Conservation (phyloP, 2,888 invertebrate species). For the Aporophyla lueneburgensis region DNA sequence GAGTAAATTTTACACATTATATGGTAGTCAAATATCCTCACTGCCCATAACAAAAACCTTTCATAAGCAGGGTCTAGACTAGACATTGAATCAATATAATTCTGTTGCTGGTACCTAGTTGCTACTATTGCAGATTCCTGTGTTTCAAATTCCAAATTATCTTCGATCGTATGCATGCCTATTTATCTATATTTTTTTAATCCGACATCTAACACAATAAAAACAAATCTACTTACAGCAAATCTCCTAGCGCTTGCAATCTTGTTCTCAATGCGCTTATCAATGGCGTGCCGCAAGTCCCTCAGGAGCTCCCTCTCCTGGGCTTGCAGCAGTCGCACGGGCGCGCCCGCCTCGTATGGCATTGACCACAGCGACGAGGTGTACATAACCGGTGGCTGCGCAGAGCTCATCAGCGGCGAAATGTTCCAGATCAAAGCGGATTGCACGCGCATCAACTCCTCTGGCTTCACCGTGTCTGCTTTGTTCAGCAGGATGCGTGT, state of each 20-base stretch:
- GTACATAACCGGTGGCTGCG: constrained; percentile 98
- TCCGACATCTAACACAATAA: too few species aligned
- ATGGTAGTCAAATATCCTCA: too few species aligned
- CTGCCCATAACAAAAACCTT: too few species aligned
- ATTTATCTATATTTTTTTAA: too few species aligned
- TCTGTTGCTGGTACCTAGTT: background rate
- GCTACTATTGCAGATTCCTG: background rate
- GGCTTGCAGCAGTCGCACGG: constrained; percentile 95
- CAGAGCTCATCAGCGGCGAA: constrained; percentile 98
- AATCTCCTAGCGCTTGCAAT: constrained; percentile 98
- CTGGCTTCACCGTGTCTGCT: constrained; percentile 97
- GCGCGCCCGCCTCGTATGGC: constrained; percentile 95
- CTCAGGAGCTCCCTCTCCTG: constrained; percentile 97
- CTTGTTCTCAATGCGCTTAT: constrained; percentile 97
- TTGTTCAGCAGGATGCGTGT: constrained; percentile 98
- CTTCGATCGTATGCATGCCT: background rate
- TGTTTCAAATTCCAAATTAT: background rate
- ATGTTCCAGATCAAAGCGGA: constrained; percentile 99
- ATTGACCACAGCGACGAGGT: constrained; percentile 97
- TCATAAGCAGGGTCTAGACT: too few species aligned
- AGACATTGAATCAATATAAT: too few species aligned
- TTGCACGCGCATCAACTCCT: constrained; percentile 98
- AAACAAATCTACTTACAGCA: constrained; percentile 92
- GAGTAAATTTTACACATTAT: too few species aligned
- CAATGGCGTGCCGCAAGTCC: constrained; percentile 96